phyloP scores from a whole-genome alignment of 2,113 vertebrate genomes.

The Cyanocitta stelleri region DNA sequence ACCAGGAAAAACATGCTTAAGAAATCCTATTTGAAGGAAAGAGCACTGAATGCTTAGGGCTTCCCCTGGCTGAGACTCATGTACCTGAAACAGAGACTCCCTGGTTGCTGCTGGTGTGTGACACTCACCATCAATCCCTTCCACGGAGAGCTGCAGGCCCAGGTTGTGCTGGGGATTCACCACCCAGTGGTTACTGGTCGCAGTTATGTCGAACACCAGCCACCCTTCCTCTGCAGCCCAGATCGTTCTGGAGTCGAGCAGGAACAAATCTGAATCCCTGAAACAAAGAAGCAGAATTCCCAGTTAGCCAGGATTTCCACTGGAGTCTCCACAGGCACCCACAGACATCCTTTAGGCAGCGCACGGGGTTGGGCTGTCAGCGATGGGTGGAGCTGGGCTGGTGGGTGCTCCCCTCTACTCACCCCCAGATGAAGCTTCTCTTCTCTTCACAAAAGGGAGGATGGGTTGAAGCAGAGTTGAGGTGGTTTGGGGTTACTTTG shows the following conservation, averaged over 20 bases:
- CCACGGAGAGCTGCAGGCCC: conserved; percentile 90
- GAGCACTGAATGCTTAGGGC: background rate
- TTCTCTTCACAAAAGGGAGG: background rate
- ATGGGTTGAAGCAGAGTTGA: background rate
- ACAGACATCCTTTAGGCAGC: fast-evolving
- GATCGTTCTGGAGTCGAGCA: conserved; percentile 90
- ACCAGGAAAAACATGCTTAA: background rate
- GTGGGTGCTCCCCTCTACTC: fast-evolving
- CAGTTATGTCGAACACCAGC: conserved; percentile 95
- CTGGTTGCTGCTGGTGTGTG: background rate
- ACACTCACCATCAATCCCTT: conserved; percentile 83
- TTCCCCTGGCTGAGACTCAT: background rate
- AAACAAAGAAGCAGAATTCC: background rate
- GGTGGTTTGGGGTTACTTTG: background rate
- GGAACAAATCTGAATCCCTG: conserved; percentile 91
- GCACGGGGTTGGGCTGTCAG: background rate
- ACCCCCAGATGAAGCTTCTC: background rate
- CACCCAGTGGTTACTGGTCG: conserved; percentile 96
- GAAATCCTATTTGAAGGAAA: background rate
- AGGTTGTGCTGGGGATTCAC: conserved; percentile 91
- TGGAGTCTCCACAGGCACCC: background rate
- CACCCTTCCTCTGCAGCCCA: conserved; percentile 96
- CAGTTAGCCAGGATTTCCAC: background rate
- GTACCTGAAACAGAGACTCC: background rate
- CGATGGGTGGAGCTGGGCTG: background rate